Conservation (phyloP, 2,888 invertebrate genomes). For the Cenopis cana region DNA sequence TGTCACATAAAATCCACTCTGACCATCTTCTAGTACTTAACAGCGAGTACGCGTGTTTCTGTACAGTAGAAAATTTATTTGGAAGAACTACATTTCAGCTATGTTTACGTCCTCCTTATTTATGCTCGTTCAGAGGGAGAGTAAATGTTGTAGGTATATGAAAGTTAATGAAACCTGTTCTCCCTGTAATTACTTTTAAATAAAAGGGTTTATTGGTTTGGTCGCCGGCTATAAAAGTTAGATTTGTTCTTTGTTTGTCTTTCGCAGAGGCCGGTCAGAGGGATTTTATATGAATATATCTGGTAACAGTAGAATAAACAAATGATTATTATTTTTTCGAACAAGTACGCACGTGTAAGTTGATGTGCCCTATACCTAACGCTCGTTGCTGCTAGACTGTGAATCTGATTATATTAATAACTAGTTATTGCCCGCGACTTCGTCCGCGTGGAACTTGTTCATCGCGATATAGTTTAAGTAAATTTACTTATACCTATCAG, state of each 20-base stretch:
- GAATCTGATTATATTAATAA: too few relatives aligned
- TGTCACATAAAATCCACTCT: background rate
- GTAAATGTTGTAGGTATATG: slow-evolving; percentile 10
- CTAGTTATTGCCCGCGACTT: too few relatives aligned
- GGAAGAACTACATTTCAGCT: too few relatives aligned
- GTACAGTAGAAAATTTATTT: too few relatives aligned
- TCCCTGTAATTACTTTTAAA: slow-evolving; percentile 27
- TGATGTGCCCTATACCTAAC: too few relatives aligned
- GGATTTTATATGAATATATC: slow-evolving; percentile 2
- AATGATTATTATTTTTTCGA: background rate
- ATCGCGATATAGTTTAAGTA: too few relatives aligned
- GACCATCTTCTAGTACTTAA: too few relatives aligned
- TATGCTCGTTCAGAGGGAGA: background rate
- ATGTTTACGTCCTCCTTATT: background rate
- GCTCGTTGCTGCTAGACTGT: too few relatives aligned
- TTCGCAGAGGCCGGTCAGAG: slow-evolving; percentile 1
- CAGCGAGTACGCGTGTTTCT: too few relatives aligned
- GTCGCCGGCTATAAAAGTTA: slow-evolving; percentile 33
- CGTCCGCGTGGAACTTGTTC: too few relatives aligned
- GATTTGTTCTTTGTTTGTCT: slow-evolving; percentile 37
- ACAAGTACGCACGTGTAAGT: background rate
- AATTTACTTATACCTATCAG: too few relatives aligned
- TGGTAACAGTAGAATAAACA: background rate
- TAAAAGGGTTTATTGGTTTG: slow-evolving; percentile 34
- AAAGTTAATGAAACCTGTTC: slow-evolving; percentile 28